Evolutionary conservation across 2,797 vertebrate genomes (phyloP).

Genomic region (Myoxocephalus aenaeus): DNA sequence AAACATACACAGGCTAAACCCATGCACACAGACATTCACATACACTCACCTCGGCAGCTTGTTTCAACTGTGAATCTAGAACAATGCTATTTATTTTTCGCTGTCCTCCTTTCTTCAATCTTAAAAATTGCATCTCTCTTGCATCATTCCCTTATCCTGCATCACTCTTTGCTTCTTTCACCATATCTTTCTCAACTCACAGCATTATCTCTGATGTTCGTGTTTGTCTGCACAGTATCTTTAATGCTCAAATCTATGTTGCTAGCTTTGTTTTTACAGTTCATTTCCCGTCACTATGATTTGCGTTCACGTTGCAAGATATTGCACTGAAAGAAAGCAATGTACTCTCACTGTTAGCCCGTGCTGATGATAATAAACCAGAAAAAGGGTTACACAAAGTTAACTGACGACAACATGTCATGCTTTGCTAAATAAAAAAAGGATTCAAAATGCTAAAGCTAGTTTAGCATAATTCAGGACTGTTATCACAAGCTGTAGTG

Average conservation of each 20-base stretch:
- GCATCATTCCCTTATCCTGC: conserved; percentile 41
- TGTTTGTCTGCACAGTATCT: background rate
- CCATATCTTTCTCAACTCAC: background rate
- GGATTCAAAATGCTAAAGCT: background rate
- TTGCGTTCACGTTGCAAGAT: background rate
- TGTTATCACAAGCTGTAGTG: background rate
- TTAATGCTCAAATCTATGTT: background rate
- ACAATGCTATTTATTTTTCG: conserved; percentile 14
- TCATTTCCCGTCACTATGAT: background rate
- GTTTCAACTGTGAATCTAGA: conserved; percentile 19
- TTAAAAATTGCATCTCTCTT: conserved; percentile 45
- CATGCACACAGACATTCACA: conserved; percentile 24
- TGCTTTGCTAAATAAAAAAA: background rate
- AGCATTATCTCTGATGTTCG: background rate
- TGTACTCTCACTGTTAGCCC: background rate
- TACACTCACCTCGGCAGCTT: conserved; percentile 29
- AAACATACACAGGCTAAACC: conserved; percentile 6
- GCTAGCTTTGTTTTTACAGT: background rate
- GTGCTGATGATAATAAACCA: background rate
- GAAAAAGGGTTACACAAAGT: background rate
- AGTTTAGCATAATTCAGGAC: background rate
- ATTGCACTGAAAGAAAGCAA: background rate
- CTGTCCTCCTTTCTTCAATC: conserved; percentile 26
- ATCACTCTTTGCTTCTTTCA: conserved; percentile 2
- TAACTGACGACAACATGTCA: background rate